phyloP scores from a whole-genome alignment of 2,888 invertebrate genomes.

The Ellobium chinense region DNA sequence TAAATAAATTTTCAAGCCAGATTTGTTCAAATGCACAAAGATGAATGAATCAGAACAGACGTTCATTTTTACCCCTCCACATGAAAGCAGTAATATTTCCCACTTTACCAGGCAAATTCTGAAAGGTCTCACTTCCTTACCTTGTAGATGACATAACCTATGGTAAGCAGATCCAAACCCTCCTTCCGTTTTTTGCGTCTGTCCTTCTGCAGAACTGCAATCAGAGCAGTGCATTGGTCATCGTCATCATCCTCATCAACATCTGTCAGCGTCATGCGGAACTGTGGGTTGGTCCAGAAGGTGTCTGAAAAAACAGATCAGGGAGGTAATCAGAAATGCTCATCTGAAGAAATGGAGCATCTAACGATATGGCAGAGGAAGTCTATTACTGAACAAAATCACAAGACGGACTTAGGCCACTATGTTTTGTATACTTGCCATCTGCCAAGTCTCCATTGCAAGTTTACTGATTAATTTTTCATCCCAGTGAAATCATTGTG shows the following conservation, averaged over 20 bases:
- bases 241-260: slow-evolving; percentile 85
- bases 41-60: no score
- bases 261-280: slow-evolving; percentile 75
- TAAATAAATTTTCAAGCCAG: no score
- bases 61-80: no score
- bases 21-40: no score
- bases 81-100: no score
- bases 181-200: slow-evolving; percentile 91
- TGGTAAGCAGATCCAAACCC: slow-evolving; percentile 94
- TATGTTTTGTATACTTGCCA: no score
- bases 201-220: slow-evolving; percentile 98
- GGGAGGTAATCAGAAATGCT: neutral
- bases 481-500: no score
- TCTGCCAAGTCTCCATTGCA: no score
- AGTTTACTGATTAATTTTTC: no score
- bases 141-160: slow-evolving; percentile 96
- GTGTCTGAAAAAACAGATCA: slow-evolving; percentile 66
- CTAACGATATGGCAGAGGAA: neutral
- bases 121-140: no score
- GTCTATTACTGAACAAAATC: neutral
- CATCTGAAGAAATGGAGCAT: neutral
- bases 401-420: no score
- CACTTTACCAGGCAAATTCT: no score
- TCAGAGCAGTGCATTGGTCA: slow-evolving; percentile 95
- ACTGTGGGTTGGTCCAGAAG: slow-evolving; percentile 79